Evolutionary conservation across 2,888 invertebrate species (phyloP), one percentile per base, ranked within the genome.

Genomic region (Microplitis deprimator): DNA sequence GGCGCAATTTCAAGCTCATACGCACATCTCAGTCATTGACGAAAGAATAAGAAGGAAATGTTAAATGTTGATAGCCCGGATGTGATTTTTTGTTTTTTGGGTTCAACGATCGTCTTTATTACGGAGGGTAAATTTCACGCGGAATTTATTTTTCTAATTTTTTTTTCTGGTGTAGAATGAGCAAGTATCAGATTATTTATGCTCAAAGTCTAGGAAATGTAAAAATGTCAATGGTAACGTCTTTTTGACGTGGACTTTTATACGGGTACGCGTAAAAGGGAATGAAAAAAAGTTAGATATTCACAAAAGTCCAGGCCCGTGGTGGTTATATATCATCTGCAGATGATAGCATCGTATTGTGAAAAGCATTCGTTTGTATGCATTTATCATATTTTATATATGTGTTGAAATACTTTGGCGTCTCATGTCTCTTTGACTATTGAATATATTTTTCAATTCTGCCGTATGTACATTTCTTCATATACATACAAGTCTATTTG

Each of bases 311-410:
- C 13, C 50, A 50, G 50, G 50, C 50, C 80, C 69, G 62, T 75
- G 69, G 67, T 76, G 82, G 83, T 83, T 85, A 84, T 86, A 85
- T 82, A 86, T 87, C 87, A 87, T 86, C 86, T 86, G 87, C 83
- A 84, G 83, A 85, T 87, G 87, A 87, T 87, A 85, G 86, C 84
- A 84, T 80, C 81, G 75, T 75, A 77, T 77, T 82, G 81, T 84
- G 82, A 85, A 87, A 86, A 84, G 84, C 85, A 86, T 87, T 85
- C 71, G 85, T 85, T 86, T 86, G 85, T 85, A 86, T 85, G 85
- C 83, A 82, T 85, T 50, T 50, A 50, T 50, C 50, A 50, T 50
- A 50, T 50, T 50, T 50, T 50, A 13, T 50, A 82, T 82, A 81
- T 82, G 85, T 83, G 84, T 82, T 69, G 79, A 80, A 76, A 81